Evolutionary conservation across 2,797 vertebrate species (phyloP), one percentile per base, ranked within the genome.

Genomic region (Meriones psammophilus): DNA sequence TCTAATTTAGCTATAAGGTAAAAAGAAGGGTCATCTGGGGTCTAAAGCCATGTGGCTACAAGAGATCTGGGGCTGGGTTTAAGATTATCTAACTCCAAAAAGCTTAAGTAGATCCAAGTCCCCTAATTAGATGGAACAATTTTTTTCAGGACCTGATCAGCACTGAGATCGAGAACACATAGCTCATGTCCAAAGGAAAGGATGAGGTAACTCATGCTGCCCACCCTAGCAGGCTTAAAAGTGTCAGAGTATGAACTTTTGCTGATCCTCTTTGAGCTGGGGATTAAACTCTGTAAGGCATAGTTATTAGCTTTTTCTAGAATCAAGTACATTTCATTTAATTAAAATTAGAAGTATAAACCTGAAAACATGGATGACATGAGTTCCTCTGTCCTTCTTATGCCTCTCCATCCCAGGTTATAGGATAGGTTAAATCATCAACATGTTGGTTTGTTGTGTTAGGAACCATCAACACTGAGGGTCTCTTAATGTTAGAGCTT

Each of bases 341-440:
- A 66, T 92, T 84, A 88, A 90, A n/a, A 79, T 81, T 5, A 88
- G 92, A 95, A 80, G 66, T 81, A 62, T 58, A 81, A 84, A 54
- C 8, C 50, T 22, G 26, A 91, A 79, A 36, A 74, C 28, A 76
- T 5, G 81, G 71, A 86, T n/a, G 60, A 83, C 42, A 73, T 66
- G 4, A 20, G 2, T 0, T 76, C 36, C 5, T 33, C 24, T 2
- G 10, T 78, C n/a, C 26, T 74, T 28, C 39, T 6, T 33, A 6
- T 3, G 46, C 3, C 10, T 86, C 64, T 42, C 15, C 14, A 88
- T 17, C 20, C n/a, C 14, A 68, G 36, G 64, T 10, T 64, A 28
- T 2, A 24, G 6, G 26, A 68, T 71, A 20, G 12, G n/a, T 71
- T 36, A 69, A 84, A n/a, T 18, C 12, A 42, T 91, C 8, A 89